These are phyloP conservation scores for Amazonetta brasiliensis DNA, from an alignment of 2,797 vertebrate genomes.

Conservation along the genomic window DNA sequence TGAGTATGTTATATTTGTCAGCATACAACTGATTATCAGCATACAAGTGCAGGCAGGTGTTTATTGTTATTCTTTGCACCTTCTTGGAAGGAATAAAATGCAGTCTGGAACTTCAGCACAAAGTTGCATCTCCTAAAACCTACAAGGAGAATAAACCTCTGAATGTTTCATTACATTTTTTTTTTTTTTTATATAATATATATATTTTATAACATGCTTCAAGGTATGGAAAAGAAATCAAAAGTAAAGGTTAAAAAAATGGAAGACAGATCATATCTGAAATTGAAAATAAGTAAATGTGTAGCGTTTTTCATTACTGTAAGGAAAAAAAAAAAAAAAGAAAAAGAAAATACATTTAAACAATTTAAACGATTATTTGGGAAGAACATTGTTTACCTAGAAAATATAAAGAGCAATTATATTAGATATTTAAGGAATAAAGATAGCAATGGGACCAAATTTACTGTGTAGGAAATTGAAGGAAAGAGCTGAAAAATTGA, in stretches of 20 bases:
- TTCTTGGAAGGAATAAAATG: conserved; percentile 71
- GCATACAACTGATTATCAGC: background rate
- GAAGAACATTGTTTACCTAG: background rate
- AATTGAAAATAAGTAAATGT: conserved; percentile 67
- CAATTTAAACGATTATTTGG: background rate
- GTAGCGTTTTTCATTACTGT: background rate
- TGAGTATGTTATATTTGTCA: conserved; percentile 16
- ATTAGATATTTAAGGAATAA: background rate
- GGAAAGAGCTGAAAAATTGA: background rate
- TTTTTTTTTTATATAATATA: conserved; percentile 54
- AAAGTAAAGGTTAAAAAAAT: conserved; percentile 74
- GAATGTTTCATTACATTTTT: conserved; percentile 75
- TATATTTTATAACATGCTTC: conserved; percentile 80
- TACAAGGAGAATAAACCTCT: conserved; percentile 71
- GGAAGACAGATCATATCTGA: conserved; percentile 23
- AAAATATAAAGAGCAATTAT: background rate
- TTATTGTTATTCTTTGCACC: conserved; percentile 70
- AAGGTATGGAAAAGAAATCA: conserved; percentile 70
- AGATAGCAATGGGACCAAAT: background rate
- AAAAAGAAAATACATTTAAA: background rate
- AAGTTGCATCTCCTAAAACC: conserved; percentile 68
- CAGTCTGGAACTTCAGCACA: conserved; percentile 52
- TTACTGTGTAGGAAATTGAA: background rate
- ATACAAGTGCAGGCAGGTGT: conserved; percentile 26
- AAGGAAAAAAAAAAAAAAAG: conserved; percentile 1